Base-by-base conservation (phyloP, 2,797 vertebrate genomes). In the Zalophus californianus region DNA sequence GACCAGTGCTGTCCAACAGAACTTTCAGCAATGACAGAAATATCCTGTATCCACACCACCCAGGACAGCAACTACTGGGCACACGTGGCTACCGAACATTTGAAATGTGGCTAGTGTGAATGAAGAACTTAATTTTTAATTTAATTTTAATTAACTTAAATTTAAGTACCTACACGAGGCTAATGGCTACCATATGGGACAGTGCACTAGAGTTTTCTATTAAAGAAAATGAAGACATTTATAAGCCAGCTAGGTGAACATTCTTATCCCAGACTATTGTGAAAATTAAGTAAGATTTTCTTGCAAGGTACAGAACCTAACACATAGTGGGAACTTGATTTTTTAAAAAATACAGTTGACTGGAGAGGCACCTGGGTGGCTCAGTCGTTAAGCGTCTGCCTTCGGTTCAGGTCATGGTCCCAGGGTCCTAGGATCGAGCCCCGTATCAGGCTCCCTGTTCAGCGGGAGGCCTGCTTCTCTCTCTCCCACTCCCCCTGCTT, bases 111-210 rank as follows among this genome's bases (percentile, higher is more conserved):
- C 79, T 78, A 25, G 14, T 41, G 52, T 48, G 56, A 96, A 41
- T 52, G 7, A 77, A 79, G 56, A 85, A 86, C 18, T 84, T 70
- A 75, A 77, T 20, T 77, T 90, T 86, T 77, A 62, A 64, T 80
- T 78, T 70, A 82, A 58, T 82, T 79, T 90, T 66, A 88, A 50
- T 87, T 90, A 86, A 95, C 70, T 95, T 66, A 89, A 77, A 89
- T 75, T 68, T 92, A 77, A 82, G 41, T 18, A 91, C 48, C 23
- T 64, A 79, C 18, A 13, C 66, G n/a, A 93, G 23, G 64, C 23
- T 85, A 82, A 38, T 54, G 29, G 8, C 86, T 68, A 75, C 84
- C 62, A 66, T 7, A 54, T 7, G 11, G 18, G n/a, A 93, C 12
- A 79, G 5, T 16, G 32, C 5, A 80, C 54, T 1, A 93, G 48